Evolutionary conservation across 2,888 invertebrate genomes (phyloP).

Genomic region (Dione vanillae): DNA sequence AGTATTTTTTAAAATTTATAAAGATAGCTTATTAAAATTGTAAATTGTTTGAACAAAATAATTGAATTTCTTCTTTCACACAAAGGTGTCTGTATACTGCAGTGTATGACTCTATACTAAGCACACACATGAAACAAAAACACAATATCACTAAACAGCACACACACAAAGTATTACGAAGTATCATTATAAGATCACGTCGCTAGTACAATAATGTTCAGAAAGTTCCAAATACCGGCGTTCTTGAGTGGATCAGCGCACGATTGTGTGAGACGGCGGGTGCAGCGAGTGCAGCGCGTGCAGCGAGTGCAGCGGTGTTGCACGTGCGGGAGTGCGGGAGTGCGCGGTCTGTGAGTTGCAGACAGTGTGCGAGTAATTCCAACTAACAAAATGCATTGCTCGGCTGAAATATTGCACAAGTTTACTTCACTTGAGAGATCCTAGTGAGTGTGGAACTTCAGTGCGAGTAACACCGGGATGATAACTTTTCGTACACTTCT

Average conservation of each 20-base stretch:
- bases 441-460: slow-evolving; percentile 12
- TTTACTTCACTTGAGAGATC: slow-evolving; percentile 20
- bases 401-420: slow-evolving; percentile 23
- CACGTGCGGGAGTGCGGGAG: slow-evolving; percentile 21
- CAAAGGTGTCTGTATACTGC: too few relatives aligned
- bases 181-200: too few relatives aligned
- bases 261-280: slow-evolving; percentile 1
- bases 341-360: slow-evolving; percentile 16
- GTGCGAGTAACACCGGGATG: slow-evolving; percentile 6
- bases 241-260: neutral
- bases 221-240: slow-evolving; percentile 14
- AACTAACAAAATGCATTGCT: slow-evolving; percentile 29
- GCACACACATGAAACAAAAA: too few relatives aligned
- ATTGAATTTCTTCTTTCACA: too few relatives aligned
- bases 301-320: too few relatives aligned
- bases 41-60: too few relatives aligned
- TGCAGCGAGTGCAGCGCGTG: too few relatives aligned
- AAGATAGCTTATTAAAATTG: too few relatives aligned
- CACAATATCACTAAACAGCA: too few relatives aligned
- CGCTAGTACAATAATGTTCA: slow-evolving; percentile 11
- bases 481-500: neutral
- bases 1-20: too few relatives aligned
- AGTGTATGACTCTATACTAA: too few relatives aligned
- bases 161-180: too few relatives aligned
- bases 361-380: slow-evolving; percentile 18